Base-by-base conservation (phyloP, 1,140 invertebrate genomes). In the Neuroterus valhalla region DNA sequence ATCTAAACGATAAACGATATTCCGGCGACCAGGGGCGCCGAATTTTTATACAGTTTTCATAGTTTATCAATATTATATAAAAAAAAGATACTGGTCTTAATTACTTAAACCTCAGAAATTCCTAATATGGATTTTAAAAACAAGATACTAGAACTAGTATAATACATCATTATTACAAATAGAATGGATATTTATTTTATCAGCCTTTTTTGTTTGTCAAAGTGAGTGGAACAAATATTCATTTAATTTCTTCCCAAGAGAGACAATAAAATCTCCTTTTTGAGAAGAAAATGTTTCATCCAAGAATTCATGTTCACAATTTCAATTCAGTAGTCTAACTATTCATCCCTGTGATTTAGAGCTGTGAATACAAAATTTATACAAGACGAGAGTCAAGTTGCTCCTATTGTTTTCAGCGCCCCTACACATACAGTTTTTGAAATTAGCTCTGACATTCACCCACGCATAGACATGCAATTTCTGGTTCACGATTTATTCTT, bases 401-500 rank as follows among this genome's bases (percentile, higher is more conserved):
- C 50, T 23, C 8, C 38, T 11, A 6, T 62, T 70, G 19, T 1
- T 38, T 70, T 71, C 45, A 44, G 46, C 23, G 26, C 46, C 10
- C 50, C 62, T 12, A 19, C 67, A 31, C 5, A 44, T 55, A 42
- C 26, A 72, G n/a, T 19, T 12, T 55, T 48, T 31, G 42, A 44
- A 31, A 46, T 71, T 68, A 26, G 26, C 72, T 42, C 42, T 17
- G 42, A 31, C 70, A 62, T 70, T 55, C 21, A 70, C 38, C 38
- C 71, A 42, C 23, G 31, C 45, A 48, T 48, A 70, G 26, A 68
- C 69, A 46, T 31, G 68, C 67, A 78, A 70, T 71, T 73, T 70
- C 67, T 72, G 72, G 71, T 73, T 71, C 72, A 81, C 76, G 73
- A 75, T 78, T 81, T 78, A 74, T 68, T 79, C 74, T 14, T 62